Conservation (phyloP, 2,113 vertebrate species). For the Menura novaehollandiae region DNA sequence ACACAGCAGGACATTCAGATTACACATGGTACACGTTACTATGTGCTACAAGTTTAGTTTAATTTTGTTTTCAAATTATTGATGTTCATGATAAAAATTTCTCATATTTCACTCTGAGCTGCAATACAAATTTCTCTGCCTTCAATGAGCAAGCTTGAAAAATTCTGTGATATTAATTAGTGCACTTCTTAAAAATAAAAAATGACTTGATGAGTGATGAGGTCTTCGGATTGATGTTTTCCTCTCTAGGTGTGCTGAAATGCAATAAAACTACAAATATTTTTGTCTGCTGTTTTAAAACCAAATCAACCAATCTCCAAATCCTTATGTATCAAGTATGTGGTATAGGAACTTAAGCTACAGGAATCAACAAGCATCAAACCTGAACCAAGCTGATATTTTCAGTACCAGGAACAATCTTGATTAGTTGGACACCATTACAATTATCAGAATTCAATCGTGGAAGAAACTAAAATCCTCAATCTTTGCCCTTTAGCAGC, state of each 20-base stretch:
- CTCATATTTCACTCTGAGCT: not conserved
- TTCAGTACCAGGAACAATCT: not conserved
- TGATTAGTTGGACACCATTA: not conserved
- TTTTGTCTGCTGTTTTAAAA: not conserved
- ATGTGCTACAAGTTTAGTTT: not conserved
- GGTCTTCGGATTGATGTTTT: slow-evolving; percentile 4
- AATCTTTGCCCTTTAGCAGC: not conserved
- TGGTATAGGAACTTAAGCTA: not conserved
- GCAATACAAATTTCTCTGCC: not conserved
- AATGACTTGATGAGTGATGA: slow-evolving; percentile 13
- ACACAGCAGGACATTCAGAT: not conserved
- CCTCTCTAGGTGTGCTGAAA: not conserved
- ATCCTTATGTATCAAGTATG: not conserved
- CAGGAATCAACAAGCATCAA: not conserved
- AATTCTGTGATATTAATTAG: slow-evolving; percentile 6
- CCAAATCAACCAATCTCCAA: not conserved
- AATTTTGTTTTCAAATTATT: slow-evolving; percentile 20
- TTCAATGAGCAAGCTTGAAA: not conserved
- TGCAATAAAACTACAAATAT: not conserved
- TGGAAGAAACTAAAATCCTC: not conserved
- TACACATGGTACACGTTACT: not conserved
- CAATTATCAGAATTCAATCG: not conserved
- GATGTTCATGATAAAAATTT: not conserved
- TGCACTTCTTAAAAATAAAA: not conserved
- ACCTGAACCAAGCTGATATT: not conserved